phyloP scores from a whole-genome alignment of 2,797 vertebrate species.

The Poliocrania exsul region DNA sequence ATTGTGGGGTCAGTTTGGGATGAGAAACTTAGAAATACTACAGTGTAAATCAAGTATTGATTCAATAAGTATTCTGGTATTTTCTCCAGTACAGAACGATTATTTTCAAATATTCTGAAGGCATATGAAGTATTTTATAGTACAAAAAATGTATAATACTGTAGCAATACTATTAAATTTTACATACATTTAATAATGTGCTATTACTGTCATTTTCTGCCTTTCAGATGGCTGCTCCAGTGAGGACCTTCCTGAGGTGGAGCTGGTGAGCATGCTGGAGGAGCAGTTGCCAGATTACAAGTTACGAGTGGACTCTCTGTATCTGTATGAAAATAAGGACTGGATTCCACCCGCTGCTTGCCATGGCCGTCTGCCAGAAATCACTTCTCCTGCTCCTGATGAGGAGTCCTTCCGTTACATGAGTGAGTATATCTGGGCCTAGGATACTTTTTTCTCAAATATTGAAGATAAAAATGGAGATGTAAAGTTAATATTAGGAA shows the following conservation, averaged over 20 bases:
- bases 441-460: background rate
- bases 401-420: constrained; percentile 93
- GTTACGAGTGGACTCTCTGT: constrained; percentile 85
- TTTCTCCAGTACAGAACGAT: background rate
- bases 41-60: background rate
- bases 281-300: constrained; percentile 82
- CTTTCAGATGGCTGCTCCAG: constrained; percentile 81
- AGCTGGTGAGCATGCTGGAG: constrained; percentile 81
- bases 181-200: background rate
- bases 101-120: background rate
- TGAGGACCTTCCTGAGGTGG: constrained; percentile 78
- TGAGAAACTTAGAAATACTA: background rate
- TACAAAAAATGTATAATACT: background rate
- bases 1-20: background rate
- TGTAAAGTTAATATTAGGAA: background rate
- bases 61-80: background rate
- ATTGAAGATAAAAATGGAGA: background rate
- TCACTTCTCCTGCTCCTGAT: constrained; percentile 83
- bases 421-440: constrained; percentile 82
- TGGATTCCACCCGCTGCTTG: constrained; percentile 81
- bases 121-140: background rate
- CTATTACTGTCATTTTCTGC: background rate
- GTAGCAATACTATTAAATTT: background rate
- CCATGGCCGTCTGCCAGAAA: constrained; percentile 70
- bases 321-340: constrained; percentile 89